A percentile compares a stretch with the other conserved stretches of the same genome.
These are phyloP conservation scores for Poecilia gillii DNA, from an alignment of 2,797 vertebrate genomes.

Conservation along the genomic window DNA sequence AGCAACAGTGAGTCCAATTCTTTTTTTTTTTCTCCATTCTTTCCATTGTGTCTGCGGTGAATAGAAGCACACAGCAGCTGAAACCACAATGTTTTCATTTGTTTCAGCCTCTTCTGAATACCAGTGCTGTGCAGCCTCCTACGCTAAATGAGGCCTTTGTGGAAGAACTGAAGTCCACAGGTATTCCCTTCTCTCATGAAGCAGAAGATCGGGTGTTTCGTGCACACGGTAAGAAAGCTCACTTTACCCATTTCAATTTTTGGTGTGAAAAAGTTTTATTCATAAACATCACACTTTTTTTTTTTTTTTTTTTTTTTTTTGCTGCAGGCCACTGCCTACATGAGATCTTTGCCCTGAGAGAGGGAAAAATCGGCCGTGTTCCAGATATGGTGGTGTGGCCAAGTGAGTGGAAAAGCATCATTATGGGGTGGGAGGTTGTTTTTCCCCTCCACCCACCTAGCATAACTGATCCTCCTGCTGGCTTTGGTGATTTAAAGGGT, in stretches of 20 bases:
- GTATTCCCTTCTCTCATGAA: conserved; percentile 89
- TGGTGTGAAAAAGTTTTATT: background rate
- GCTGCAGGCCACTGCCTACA: conserved; percentile 95
- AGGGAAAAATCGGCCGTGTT: conserved; percentile 92
- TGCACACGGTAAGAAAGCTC: conserved; percentile 87
- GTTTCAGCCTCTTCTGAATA: conserved; percentile 86
- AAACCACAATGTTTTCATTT: conserved; percentile 40
- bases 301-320: conserved; percentile 12
- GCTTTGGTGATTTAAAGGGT: conserved; percentile 74
- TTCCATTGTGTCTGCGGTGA: conserved; percentile 18
- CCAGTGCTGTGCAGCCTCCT: conserved; percentile 85
- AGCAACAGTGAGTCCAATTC: conserved; percentile 85
- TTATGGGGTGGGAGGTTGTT: conserved; percentile 11
- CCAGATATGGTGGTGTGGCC: conserved; percentile 98
- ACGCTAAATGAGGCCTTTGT: conserved; percentile 90
- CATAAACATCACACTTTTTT: background rate
- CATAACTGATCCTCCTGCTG: conserved; percentile 35
- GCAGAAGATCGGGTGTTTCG: conserved; percentile 94
- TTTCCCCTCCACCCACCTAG: conserved; percentile 34
- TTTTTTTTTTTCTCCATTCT: conserved; percentile 14
- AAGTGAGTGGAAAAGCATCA: conserved; percentile 83
- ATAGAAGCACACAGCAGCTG: conserved; percentile 13
- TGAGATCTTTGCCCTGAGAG: conserved; percentile 96
- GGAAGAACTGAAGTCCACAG: conserved; percentile 88
- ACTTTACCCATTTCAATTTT: background rate